phyloP scores from a whole-genome alignment of 2,113 vertebrate genomes.

The Zeus faber region DNA sequence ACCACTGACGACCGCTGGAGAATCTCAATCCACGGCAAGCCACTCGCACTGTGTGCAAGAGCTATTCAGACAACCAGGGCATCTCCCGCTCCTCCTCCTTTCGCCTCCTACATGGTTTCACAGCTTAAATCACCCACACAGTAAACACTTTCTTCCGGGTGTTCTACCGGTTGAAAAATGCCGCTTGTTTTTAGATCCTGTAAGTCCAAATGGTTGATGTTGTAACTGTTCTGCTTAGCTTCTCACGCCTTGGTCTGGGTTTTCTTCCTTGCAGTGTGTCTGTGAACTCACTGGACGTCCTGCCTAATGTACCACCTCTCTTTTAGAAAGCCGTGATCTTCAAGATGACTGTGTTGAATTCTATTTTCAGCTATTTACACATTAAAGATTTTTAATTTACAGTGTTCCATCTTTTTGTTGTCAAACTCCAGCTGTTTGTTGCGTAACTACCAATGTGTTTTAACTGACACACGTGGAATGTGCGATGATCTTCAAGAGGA shows the following conservation, averaged over 20 bases:
- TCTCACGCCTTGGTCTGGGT: slow-evolving; percentile 35
- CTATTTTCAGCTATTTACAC: slow-evolving; percentile 59
- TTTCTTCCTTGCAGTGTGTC: slow-evolving; percentile 30
- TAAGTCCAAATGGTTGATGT: slow-evolving; percentile 51
- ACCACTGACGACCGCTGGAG: slow-evolving; percentile 20
- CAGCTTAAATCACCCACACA: slow-evolving; percentile 27
- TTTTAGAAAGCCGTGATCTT: slow-evolving; percentile 47
- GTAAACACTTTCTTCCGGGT: slow-evolving; percentile 2
- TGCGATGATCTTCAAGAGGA: too few species aligned
- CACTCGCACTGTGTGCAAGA: slow-evolving; percentile 8
- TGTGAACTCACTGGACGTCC: slow-evolving; percentile 25
- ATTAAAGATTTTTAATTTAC: slow-evolving; percentile 54
- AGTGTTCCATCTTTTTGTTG: neutral
- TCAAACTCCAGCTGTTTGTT: neutral
- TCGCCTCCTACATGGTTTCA: slow-evolving; percentile 17
- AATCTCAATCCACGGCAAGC: slow-evolving; percentile 10
- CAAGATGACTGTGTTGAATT: slow-evolving; percentile 59
- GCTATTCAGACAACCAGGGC: too few species aligned
- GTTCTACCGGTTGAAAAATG: too few species aligned
- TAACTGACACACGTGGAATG: too few species aligned
- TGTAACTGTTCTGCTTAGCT: slow-evolving; percentile 51
- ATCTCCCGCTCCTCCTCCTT: slow-evolving; percentile 33
- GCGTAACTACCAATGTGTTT: too few species aligned
- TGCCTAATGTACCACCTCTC: slow-evolving; percentile 24
- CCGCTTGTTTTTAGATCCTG: neutral